Evolutionary conservation across 2,797 vertebrate species (phyloP).

Genomic region (Scleropages formosus): DNA sequence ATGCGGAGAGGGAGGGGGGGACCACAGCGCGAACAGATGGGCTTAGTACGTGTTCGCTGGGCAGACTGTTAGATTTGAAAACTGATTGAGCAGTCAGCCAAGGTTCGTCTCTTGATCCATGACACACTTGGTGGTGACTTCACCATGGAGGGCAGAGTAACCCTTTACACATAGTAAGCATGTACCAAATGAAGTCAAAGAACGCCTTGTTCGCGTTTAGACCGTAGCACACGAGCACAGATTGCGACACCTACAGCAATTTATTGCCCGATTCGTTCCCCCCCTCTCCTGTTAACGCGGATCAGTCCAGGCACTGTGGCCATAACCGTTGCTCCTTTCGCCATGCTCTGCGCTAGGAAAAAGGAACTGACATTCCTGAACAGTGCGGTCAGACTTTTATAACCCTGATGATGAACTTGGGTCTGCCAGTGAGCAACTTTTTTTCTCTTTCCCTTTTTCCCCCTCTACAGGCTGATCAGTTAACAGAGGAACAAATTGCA

Average conservation of each 20-base stretch:
- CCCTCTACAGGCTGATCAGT: conserved; percentile 75
- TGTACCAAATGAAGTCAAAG: not conserved
- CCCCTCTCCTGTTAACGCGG: not conserved
- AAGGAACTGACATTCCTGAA: conserved; percentile 1
- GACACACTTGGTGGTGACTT: not conserved
- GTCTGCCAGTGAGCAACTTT: not conserved
- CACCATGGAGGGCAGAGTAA: not conserved
- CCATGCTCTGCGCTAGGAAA: not conserved
- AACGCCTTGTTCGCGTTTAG: not conserved
- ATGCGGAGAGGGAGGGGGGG: not conserved
- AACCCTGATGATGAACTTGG: not conserved
- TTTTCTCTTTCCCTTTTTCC: not conserved
- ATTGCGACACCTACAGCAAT: not conserved
- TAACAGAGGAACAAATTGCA: conserved; percentile 85
- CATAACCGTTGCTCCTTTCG: not conserved
- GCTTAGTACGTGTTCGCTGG: not conserved
- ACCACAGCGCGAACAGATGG: not conserved
- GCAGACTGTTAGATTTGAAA: not conserved
- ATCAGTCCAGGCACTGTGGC: not conserved
- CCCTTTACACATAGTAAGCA: conserved; percentile 9
- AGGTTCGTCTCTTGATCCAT: not conserved
- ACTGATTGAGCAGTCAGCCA: not conserved
- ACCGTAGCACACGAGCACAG: not conserved
- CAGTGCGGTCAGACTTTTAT: not conserved
- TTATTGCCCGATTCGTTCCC: not conserved